A percentile compares a stretch with the other conserved stretches of the same genome.
phyloP scores from a whole-genome alignment of 2,888 invertebrate species.

The Drosophila sordidula region DNA sequence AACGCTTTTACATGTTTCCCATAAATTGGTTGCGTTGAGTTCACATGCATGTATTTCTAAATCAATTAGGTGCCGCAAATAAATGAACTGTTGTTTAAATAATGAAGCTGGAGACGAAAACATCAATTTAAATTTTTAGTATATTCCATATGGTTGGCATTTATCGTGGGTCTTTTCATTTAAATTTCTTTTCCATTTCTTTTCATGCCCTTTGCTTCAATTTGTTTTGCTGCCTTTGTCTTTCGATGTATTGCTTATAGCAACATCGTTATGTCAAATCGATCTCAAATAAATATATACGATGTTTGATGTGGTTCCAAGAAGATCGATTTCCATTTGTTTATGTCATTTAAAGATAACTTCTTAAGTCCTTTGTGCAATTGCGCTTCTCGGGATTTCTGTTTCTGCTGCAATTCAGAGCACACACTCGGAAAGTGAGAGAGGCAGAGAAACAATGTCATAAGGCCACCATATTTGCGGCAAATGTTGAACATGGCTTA shows the following conservation, averaged over 20 bases:
- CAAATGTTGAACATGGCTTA: constrained; percentile 37
- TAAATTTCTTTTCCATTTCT: no score
- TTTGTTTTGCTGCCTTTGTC: no score
- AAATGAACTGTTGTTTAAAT: no score
- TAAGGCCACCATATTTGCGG: constrained; percentile 33
- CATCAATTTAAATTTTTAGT: no score
- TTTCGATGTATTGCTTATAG: neutral
- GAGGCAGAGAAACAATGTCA: constrained; percentile 5
- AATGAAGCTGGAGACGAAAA: no score
- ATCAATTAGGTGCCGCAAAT: no score
- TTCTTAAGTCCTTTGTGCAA: neutral
- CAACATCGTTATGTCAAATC: neutral
- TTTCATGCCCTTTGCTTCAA: no score
- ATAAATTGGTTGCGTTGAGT: no score
- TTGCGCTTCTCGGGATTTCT: constrained; percentile 1
- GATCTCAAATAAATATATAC: neutral
- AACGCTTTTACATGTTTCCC: no score
- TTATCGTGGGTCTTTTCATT: neutral
- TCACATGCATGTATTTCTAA: no score
- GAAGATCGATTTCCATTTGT: neutral
- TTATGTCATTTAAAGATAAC: neutral
- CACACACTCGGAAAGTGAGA: neutral
- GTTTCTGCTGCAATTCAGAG: constrained; percentile 1
- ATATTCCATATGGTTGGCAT: no score
- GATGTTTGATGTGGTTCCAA: neutral